phyloP scores from a whole-genome alignment of 1,140 invertebrate genomes.

The Tyrophagus putrescentiae region DNA sequence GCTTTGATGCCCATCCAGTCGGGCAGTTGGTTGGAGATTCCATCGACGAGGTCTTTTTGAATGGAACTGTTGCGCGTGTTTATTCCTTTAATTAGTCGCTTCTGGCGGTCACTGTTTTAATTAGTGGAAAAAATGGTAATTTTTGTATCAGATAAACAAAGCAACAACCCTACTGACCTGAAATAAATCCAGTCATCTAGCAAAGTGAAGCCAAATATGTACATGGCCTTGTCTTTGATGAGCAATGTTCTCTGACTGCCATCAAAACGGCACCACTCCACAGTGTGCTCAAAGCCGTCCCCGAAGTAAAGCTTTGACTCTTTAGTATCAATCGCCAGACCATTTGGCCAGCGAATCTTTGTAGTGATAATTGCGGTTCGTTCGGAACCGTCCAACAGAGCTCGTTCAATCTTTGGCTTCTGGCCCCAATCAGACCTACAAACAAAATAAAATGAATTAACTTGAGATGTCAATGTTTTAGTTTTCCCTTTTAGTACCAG shows the following conservation, averaged over 20 bases:
- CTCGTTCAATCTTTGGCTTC: conserved; percentile 74
- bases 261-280: conserved; percentile 78
- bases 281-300: conserved; percentile 80
- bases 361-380: conserved; percentile 57
- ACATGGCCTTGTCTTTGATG: conserved; percentile 58
- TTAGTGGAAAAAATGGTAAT: no score
- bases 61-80: conserved; percentile 66
- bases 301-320: conserved; percentile 79
- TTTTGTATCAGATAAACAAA: no score
- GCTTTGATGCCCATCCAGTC: conserved; percentile 79
- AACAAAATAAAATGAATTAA: not conserved
- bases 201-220: conserved; percentile 75
- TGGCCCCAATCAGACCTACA: conserved; percentile 90
- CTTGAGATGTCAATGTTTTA: not conserved
- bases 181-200: conserved; percentile 67
- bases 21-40: conserved; percentile 68
- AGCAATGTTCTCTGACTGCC: conserved; percentile 55
- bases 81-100: conserved; percentile 69
- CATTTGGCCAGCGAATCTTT: conserved; percentile 83
- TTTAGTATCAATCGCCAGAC: conserved; percentile 70
- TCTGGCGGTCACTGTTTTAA: conserved; percentile 82
- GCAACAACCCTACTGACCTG: no score
- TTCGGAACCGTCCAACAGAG: conserved; percentile 66
- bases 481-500: conserved; percentile 40
- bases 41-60: conserved; percentile 47